Evolutionary conservation across 2,888 invertebrate genomes (phyloP), one percentile per base, ranked within the genome.

Genomic region (Desoria tigrina): DNA sequence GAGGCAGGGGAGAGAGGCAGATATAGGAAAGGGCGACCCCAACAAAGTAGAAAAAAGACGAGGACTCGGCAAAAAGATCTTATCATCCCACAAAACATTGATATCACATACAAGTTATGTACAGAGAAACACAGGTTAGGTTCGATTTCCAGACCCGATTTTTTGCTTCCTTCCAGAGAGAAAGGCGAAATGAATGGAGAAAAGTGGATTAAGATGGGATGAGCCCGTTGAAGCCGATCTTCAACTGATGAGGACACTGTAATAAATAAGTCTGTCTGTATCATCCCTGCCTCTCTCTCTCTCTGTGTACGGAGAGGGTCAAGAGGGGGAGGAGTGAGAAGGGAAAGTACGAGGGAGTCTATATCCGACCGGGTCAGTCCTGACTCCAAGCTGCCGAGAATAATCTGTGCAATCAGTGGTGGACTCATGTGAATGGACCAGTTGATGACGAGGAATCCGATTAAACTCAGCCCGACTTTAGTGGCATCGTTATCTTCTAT

Each of bases 371-470:
- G n/a, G n/a, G n/a, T n/a, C n/a, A n/a, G n/a, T n/a, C n/a, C n/a
- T n/a, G n/a, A n/a, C n/a, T n/a, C n/a, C n/a, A 32, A 32, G 32
- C 26, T 32, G 6, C 61, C 56, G 64, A 71, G 71, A 71, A 68
- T 71, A 68, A 71, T 71, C 68, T 71, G 65, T 64, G 63, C 66
- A 69, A 69, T 71, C 71, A 66, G 64, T 56, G 42, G n/a, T n/a
- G 63, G 57, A 59, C 51, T 39, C 58, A 59, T 64, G 66, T 63
- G 63, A 58, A 61, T 61, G 26, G 62, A 63, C 42, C 61, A 69
- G 67, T 63, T 67, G 72, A 72, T 72, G 72, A 72, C 72, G 69
- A 67, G 27, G 63, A 65, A 68, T 69, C 67, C 68, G 72, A 72
- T 72, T 72, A 69, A 61, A 54, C 61, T 66, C 62, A 42, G 50